Percentiles rank a stretch among this genome's conserved stretches.
These are phyloP conservation scores for Polyodon spathula DNA, from an alignment of 2,113 vertebrate species.

Conservation along the genomic window DNA sequence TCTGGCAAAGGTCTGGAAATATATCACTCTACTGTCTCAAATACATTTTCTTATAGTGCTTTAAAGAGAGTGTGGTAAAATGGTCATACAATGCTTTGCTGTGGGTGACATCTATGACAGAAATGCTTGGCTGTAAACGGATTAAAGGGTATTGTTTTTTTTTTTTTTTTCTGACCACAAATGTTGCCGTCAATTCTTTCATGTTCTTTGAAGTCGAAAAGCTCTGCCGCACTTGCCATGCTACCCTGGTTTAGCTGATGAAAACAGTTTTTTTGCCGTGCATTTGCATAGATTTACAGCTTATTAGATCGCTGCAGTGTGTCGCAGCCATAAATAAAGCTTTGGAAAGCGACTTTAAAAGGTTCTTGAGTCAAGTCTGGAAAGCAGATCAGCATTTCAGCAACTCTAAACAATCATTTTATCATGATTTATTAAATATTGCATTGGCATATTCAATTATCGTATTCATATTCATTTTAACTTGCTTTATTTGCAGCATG, in stretches of 20 bases:
- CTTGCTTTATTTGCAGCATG: neutral
- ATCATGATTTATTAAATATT: constrained; percentile 2
- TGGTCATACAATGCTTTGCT: too few relatives aligned
- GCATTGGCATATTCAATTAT: constrained; percentile 26
- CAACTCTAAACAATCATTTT: neutral
- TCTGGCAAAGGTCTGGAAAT: too few relatives aligned
- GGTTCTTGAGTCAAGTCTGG: constrained; percentile 33
- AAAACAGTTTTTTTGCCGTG: constrained; percentile 14
- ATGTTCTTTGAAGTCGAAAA: too few relatives aligned
- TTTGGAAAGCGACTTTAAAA: constrained; percentile 27
- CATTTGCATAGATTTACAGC: constrained; percentile 17
- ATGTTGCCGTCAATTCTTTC: neutral
- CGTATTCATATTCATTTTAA: neutral
- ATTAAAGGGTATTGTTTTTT: too few relatives aligned
- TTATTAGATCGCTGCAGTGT: constrained; percentile 12
- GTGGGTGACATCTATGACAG: too few relatives aligned
- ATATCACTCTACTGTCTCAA: too few relatives aligned
- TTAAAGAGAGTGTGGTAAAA: too few relatives aligned
- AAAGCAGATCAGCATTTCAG: constrained; percentile 20
- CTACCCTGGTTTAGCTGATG: constrained; percentile 7
- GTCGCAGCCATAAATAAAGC: constrained; percentile 21
- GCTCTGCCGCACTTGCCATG: constrained; percentile 25
- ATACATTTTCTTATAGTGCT: too few relatives aligned
- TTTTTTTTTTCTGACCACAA: neutral
- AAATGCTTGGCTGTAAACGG: too few relatives aligned